These are phyloP conservation scores for Chloromyia formosa DNA, from an alignment of 2,888 invertebrate species.

Conservation along the genomic window DNA sequence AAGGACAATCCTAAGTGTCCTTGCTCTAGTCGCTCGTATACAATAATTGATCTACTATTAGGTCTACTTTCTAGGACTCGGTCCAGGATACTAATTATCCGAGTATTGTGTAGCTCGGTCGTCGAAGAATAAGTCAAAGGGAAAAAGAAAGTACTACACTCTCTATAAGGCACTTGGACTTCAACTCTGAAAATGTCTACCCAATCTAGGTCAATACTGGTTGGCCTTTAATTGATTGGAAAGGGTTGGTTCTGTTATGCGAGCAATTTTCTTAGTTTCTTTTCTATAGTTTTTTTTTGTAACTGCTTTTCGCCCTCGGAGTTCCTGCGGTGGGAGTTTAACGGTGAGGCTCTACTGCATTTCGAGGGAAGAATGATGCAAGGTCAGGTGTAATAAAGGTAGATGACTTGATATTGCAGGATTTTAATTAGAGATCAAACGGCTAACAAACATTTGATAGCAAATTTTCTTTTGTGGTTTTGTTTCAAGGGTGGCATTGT, in stretches of 20 bases:
- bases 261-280: constrained; percentile 21
- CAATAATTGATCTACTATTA: constrained; percentile 34
- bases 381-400: constrained; percentile 37
- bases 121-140: constrained; percentile 17
- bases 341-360: not conserved
- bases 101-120: constrained; percentile 14
- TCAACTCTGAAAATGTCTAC: constrained; percentile 41
- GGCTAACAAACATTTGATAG: not conserved
- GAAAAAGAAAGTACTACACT: constrained; percentile 8
- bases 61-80: constrained; percentile 40
- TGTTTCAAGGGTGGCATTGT: too few species aligned
- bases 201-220: constrained; percentile 38
- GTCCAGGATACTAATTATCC: constrained; percentile 42
- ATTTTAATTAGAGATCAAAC: constrained; percentile 15
- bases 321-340: not conserved
- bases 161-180: constrained; percentile 31
- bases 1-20: constrained; percentile 38
- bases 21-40: constrained; percentile 40
- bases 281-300: constrained; percentile 4
- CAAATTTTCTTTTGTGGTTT: not conserved
- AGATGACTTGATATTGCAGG: constrained; percentile 36
- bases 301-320: not conserved
- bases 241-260: constrained; percentile 42
- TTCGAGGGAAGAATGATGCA: not conserved
- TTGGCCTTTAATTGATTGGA: constrained; percentile 41